A percentile compares a stretch with the other conserved stretches of the same genome.
Evolutionary conservation across 2,113 vertebrate species (phyloP).

Genomic region (Caloenas nicobarica): DNA sequence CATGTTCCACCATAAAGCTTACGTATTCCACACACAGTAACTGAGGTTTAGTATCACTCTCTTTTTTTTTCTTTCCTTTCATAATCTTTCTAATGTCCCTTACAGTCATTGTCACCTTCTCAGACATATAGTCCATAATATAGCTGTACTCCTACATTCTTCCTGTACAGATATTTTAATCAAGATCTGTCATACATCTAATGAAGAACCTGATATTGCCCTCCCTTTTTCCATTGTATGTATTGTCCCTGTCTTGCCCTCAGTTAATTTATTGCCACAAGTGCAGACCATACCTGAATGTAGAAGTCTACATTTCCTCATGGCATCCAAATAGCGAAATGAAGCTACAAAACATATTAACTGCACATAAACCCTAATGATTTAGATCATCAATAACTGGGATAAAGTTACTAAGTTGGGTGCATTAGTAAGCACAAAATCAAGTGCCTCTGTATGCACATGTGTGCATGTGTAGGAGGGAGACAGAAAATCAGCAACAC

Average conservation of each 20-base stretch:
- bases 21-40: neutral
- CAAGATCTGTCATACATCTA: neutral
- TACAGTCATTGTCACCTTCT: neutral
- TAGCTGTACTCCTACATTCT: neutral
- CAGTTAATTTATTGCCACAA: neutral
- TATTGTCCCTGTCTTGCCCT: neutral
- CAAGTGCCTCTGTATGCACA: neutral
- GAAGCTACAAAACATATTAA: neutral
- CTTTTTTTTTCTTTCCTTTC: neutral
- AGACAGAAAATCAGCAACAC: neutral
- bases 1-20: neutral
- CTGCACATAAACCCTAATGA: neutral
- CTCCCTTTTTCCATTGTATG: neutral
- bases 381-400: neutral
- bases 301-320: neutral
- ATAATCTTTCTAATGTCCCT: neutral
- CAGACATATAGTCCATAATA: neutral
- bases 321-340: neutral
- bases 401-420: neutral
- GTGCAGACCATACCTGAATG: neutral
- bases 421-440: neutral
- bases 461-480: fast-evolving
- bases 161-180: neutral
- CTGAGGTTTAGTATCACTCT: neutral
- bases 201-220: neutral